Base-by-base conservation (phyloP, 92 coral and sea anemone species). In the Galaxea fascicularis region DNA sequence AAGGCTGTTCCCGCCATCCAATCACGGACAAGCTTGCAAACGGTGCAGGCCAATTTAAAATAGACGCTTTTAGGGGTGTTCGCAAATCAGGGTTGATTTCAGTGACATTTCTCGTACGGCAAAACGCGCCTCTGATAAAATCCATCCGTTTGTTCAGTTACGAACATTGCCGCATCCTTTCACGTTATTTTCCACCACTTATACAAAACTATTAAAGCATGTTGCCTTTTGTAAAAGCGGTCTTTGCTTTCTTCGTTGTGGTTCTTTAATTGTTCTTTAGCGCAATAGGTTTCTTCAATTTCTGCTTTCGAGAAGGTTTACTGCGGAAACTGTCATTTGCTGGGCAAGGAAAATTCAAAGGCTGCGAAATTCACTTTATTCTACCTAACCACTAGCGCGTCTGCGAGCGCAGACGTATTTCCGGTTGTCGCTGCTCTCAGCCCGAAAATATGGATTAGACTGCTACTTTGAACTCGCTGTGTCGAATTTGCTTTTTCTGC, bases 221-320 rank as follows among this genome's bases (percentile, higher is more conserved):
- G 73, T 47, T 78, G 47, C 57, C 83, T 78, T 78, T 78, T 78
- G 76, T 80, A 53, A 52, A 80, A 28, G 78, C 70, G 78, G 77
- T 60, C 59, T 70, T 41, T 22, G 21, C 64, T 26, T n/a, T 60
- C 68, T 54, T 21, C 16, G 26, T 20, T 67, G 30, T 24, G 26
- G 14, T 44, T 65, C 10, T 71, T 39, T 35, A 21, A 70, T 82
- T 71, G 57, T 0, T 25, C 54, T 67, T 30, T 9, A 47, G 51
- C 18, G 31, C 28, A 29, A 18, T 4, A 41, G 68, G 29, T 39
- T 41, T 2, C 25, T 21, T 45, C 46, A 67, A 30, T 7, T 67
- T 70, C 54, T 41, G n/a, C n/a, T 24, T 16, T 44, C 45, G 75
- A 10, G 26, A 63, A 25, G 68, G 27, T 63, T 24, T 10, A 10